These are phyloP conservation scores for Anagrus nilaparvatae DNA, from an alignment of 1,140 invertebrate species.

Conservation along the genomic window DNA sequence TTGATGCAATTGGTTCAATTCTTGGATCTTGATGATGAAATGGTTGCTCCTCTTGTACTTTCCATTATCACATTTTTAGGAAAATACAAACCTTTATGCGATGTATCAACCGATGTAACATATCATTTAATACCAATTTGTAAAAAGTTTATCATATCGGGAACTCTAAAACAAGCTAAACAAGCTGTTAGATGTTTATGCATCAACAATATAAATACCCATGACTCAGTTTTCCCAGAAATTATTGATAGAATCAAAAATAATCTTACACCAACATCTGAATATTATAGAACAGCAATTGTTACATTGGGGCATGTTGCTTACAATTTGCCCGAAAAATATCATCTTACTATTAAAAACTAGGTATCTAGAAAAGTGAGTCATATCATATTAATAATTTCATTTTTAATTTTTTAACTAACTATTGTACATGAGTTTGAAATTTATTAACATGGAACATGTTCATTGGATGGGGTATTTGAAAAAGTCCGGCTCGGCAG, in stretches of 20 bases:
- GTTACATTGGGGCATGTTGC: conserved; percentile 91
- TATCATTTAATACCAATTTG: conserved; percentile 71
- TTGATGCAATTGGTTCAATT: conserved; percentile 69
- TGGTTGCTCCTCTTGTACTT: conserved; percentile 69
- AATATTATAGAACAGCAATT: conserved; percentile 84
- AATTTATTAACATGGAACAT: too few relatives aligned
- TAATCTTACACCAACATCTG: conserved; percentile 66
- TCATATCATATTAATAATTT: too few relatives aligned
- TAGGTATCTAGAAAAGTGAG: conserved; percentile 82
- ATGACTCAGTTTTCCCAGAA: conserved; percentile 73
- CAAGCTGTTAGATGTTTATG: conserved; percentile 88
- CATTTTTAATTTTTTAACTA: too few relatives aligned
- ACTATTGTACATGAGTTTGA: too few relatives aligned
- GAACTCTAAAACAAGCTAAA: conserved; percentile 91
- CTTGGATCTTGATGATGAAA: conserved; percentile 70
- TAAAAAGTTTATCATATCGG: conserved; percentile 74
- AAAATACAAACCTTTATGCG: conserved; percentile 71
- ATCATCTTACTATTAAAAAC: conserved; percentile 83
- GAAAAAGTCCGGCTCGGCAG: too few relatives aligned
- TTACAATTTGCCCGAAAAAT: conserved; percentile 79
- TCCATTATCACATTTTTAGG: conserved; percentile 80
- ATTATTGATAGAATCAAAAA: conserved; percentile 74
- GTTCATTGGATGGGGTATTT: too few relatives aligned
- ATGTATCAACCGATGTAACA: conserved; percentile 60
- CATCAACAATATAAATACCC: conserved; percentile 71